These are phyloP conservation scores for Drepana falcataria DNA, from an alignment of 2,888 invertebrate species.

Conservation along the genomic window DNA sequence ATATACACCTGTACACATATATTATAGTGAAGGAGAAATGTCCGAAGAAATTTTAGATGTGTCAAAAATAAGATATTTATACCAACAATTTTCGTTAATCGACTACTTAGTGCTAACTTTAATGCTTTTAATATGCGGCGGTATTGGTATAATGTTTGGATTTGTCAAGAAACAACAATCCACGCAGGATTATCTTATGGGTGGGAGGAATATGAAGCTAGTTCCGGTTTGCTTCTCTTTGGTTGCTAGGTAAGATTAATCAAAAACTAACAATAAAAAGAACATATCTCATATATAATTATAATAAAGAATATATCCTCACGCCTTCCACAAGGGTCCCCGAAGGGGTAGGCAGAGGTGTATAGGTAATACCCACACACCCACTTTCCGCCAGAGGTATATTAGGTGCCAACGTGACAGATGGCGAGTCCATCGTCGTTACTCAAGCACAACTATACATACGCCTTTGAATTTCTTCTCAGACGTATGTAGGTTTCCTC, in stretches of 20 bases:
- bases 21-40: constrained; percentile 19
- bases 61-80: constrained; percentile 35
- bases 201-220: constrained; percentile 87
- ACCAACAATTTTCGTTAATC: constrained; percentile 72
- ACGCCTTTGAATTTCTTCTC: too few relatives aligned
- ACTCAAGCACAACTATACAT: too few relatives aligned
- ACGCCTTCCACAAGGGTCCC: too few relatives aligned
- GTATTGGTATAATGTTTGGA: constrained; percentile 89
- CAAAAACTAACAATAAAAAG: not conserved
- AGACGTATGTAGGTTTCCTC: too few relatives aligned
- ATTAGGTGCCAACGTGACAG: too few relatives aligned
- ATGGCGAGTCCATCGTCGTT: too few relatives aligned
- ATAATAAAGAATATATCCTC: too few relatives aligned
- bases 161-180: constrained; percentile 80
- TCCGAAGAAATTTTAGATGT: constrained; percentile 38
- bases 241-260: constrained; percentile 82
- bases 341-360: too few relatives aligned
- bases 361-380: too few relatives aligned
- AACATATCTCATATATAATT: not conserved
- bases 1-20: too few relatives aligned
- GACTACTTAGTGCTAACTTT: constrained; percentile 83
- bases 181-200: constrained; percentile 88
- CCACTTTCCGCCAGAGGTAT: too few relatives aligned
- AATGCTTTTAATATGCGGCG: constrained; percentile 85
- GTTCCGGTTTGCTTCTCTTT: constrained; percentile 89